phyloP scores from a whole-genome alignment of 2,888 invertebrate genomes.

The Caenorhabditis sp. region DNA sequence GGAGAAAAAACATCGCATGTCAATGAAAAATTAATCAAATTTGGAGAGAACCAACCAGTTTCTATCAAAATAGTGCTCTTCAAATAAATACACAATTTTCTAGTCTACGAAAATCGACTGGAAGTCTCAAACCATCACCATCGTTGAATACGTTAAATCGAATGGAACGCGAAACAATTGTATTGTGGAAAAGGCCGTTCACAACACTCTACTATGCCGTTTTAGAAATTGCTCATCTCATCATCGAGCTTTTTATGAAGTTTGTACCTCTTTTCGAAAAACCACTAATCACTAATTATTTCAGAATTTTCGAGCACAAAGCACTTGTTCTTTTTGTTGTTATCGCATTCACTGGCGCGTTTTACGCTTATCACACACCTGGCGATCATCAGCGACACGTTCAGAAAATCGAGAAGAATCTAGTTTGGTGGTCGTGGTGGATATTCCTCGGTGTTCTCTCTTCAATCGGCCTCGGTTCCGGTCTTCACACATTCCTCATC shows the following conservation, averaged over 20 bases:
- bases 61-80: not conserved
- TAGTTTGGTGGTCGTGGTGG: slow-evolving; percentile 82
- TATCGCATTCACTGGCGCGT: slow-evolving; percentile 51
- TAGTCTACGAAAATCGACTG: slow-evolving; percentile 16
- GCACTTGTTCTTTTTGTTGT: slow-evolving; percentile 50
- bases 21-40: no score
- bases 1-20: no score
- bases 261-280: slow-evolving; percentile 8
- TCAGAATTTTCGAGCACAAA: slow-evolving; percentile 69
- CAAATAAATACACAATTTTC: slow-evolving; percentile 1
- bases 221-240: slow-evolving; percentile 66
- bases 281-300: slow-evolving; percentile 27
- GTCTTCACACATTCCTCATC: slow-evolving; percentile 95
- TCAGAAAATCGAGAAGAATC: slow-evolving; percentile 64
- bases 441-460: slow-evolving; percentile 91
- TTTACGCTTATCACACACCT: slow-evolving; percentile 69
- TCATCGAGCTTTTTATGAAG: slow-evolving; percentile 46
- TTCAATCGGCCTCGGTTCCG: slow-evolving; percentile 95
- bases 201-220: slow-evolving; percentile 72
- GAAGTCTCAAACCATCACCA: slow-evolving; percentile 56
- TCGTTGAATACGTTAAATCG: slow-evolving; percentile 60
- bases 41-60: no score
- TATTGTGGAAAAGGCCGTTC: slow-evolving; percentile 72
- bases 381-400: slow-evolving; percentile 71
- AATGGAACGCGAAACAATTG: slow-evolving; percentile 70